A percentile compares a stretch with the other conserved stretches of the same genome.
These are phyloP conservation scores for Leptinotarsa rubiginosa DNA, from an alignment of 2,888 invertebrate genomes.

Conservation along the genomic window DNA sequence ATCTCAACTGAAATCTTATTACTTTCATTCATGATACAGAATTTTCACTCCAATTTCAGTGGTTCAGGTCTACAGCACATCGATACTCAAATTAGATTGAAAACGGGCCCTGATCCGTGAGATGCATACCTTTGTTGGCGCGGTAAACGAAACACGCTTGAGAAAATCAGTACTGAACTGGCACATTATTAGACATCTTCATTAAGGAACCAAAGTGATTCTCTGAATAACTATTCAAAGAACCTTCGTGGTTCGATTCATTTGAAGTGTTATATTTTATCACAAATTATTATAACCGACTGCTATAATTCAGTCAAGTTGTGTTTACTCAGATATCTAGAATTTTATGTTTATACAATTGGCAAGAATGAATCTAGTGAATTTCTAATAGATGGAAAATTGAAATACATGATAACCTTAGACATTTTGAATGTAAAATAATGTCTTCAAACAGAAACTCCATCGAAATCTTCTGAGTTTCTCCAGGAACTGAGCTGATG, in stretches of 20 bases:
- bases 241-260: background rate
- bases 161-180: conserved; percentile 6
- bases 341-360: conserved; percentile 6
- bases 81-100: background rate
- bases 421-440: background rate
- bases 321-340: background rate
- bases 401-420: background rate
- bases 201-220: background rate
- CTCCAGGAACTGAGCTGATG: background rate
- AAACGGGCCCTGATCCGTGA: background rate
- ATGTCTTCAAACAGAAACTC: background rate
- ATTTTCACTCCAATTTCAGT: no score
- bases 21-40: no score
- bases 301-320: conserved; percentile 11
- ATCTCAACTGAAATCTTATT: no score
- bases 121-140: background rate
- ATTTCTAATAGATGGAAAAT: no score
- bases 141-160: background rate
- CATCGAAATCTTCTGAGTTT: background rate
- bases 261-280: conserved; percentile 4
- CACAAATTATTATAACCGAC: background rate
- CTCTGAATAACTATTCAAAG: background rate
- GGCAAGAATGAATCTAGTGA: background rate
- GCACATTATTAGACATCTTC: conserved; percentile 2
- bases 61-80: no score